Evolutionary conservation across 2,113 vertebrate genomes (phyloP), one percentile per base, ranked within the genome.

Genomic region (Heterochromis multidens): DNA sequence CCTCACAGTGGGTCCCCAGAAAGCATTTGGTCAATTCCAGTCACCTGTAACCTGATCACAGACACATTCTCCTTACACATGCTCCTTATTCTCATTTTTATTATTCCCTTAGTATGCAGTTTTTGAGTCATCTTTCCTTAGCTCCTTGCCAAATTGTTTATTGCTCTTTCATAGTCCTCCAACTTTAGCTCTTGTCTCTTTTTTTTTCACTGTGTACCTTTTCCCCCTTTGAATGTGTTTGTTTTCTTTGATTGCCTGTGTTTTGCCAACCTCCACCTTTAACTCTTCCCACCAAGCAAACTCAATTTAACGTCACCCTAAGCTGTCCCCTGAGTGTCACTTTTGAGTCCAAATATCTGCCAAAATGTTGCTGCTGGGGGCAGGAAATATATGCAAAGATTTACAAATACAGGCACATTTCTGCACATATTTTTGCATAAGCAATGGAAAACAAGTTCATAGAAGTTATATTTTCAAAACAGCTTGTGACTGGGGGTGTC

Each of bases 401-500:
- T 27, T 19, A 7, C 16, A 29, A 21, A 19, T 0, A 49, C 25
- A 70, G 27, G 11, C 25, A 16, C 17, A 29, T 52, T 52, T 72
- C 25, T 52, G 43, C 25, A 13, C 7, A 17, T 0, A 74, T 52
- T 74, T 52, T 52, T 74, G 43, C 43, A 52, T 13, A 2, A 52
- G 65, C 0, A 70, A 46, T 3, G 16, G 10, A 7, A 16, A 52
- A 49, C 49, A 5, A 31, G 17, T 72, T 72, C 25, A 72, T 29
- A 52, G 40, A 70, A 70, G 23, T 46, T 25, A 29, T 78, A 7
- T 78, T 40, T 59, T 78, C 0, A 0, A 2, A 0, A 0, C 29
- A 33, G 8, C 25, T 74, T 21, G 14, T 31, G 27, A 52, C 67
- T 31, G 17, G 5, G 43, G n/a, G 52, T 74, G 31, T 59, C 67